Percentiles rank a stretch among this genome's conserved stretches.
phyloP scores from a whole-genome alignment of 2,113 vertebrate genomes.

The Crotalus tigris region DNA sequence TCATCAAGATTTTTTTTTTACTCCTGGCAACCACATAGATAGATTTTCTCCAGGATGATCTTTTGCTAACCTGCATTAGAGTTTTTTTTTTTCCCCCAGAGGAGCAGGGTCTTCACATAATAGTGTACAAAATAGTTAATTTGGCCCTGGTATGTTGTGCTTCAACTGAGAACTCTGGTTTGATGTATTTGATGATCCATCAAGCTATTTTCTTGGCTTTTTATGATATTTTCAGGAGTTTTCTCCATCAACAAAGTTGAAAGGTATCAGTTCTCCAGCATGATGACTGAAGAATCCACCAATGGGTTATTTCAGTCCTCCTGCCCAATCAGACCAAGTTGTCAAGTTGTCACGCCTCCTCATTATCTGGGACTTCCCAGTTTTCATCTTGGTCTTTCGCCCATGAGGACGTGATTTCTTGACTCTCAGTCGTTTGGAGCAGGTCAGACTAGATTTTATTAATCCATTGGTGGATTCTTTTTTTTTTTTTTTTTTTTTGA shows the following conservation, averaged over 20 bases:
- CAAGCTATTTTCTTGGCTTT: neutral
- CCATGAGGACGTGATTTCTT: no score
- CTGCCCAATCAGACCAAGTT: no score
- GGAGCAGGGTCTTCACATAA: neutral
- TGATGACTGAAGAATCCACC: no score
- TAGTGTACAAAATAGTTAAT: neutral
- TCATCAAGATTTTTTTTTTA: neutral
- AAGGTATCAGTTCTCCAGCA: neutral
- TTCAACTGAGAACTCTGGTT: neutral
- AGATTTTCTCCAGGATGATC: neutral
- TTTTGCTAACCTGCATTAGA: neutral
- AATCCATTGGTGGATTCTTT: no score
- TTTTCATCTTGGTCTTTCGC: no score
- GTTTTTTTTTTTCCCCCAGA: neutral
- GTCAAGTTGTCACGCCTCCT: no score
- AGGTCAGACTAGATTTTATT: no score
- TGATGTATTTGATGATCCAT: neutral
- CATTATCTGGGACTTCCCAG: no score
- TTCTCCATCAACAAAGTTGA: neutral
- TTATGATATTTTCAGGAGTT: neutral
- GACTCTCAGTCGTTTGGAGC: no score
- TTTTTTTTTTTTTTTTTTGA: no score
- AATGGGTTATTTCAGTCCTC: no score
- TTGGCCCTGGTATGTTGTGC: neutral
- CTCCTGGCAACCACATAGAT: neutral